A percentile compares a stretch with the other conserved stretches of the same genome.
Evolutionary conservation across 2,888 invertebrate genomes (phyloP).

Genomic region (Sepiola atlantica): DNA sequence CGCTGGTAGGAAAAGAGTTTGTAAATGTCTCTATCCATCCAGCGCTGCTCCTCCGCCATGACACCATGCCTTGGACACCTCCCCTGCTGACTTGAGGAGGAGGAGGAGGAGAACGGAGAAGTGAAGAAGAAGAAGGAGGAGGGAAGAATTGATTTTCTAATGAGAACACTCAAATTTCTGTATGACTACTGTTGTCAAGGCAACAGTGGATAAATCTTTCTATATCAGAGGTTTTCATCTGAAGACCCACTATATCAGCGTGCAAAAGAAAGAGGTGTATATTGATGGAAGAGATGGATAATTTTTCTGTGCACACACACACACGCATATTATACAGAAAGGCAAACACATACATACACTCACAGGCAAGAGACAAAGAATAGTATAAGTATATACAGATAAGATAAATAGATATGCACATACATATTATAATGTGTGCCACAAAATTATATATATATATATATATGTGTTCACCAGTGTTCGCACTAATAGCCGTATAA

Average conservation of each 20-base stretch:
- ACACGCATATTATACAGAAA: neutral
- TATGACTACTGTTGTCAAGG: conserved; percentile 8
- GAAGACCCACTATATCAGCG: neutral
- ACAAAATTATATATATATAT: neutral
- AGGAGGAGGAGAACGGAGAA: neutral
- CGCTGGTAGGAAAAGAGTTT: neutral
- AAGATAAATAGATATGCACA: too few relatives aligned
- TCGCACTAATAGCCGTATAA: too few relatives aligned
- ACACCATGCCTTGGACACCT: neutral
- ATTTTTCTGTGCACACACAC: neutral
- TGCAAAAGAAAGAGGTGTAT: neutral
- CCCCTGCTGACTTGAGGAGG: neutral
- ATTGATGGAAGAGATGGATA: neutral
- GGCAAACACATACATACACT: neutral
- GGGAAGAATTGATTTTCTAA: neutral
- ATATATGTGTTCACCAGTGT: too few relatives aligned
- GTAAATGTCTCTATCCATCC: conserved; percentile 6
- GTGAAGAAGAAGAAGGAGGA: neutral
- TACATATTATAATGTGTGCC: too few relatives aligned
- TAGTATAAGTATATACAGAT: neutral
- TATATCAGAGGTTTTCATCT: neutral
- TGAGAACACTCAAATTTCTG: neutral
- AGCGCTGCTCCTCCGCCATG: neutral
- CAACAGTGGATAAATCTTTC: neutral
- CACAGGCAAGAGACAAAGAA: neutral